These are phyloP conservation scores for Furcifer pardalis DNA, from an alignment of 2,797 vertebrate species.

Conservation along the genomic window DNA sequence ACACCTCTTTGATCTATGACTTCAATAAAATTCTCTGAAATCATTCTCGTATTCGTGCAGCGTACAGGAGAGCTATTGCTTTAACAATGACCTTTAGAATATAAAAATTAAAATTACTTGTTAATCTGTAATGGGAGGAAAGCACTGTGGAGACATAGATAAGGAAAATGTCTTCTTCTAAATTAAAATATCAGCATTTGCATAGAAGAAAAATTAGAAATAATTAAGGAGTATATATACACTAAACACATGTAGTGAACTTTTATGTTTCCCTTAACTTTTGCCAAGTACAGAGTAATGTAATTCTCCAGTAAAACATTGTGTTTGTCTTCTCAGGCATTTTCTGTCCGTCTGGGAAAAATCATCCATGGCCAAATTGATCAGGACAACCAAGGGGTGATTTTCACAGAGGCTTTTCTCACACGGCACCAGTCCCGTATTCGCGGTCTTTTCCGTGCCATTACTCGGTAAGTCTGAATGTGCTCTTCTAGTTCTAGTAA, in stretches of 20 bases:
- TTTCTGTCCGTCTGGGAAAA: slow-evolving; percentile 86
- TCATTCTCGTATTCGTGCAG: neutral
- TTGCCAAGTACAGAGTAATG: neutral
- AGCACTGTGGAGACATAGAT: neutral
- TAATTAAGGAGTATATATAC: neutral
- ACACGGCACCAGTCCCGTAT: slow-evolving; percentile 91
- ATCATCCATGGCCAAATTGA: slow-evolving; percentile 91
- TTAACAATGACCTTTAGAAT: neutral
- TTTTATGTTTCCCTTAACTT: neutral
- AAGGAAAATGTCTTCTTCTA: neutral
- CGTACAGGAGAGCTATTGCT: neutral
- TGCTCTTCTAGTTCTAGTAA: neutral
- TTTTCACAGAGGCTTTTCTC: slow-evolving; percentile 93
- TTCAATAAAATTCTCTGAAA: neutral
- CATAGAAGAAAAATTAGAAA: neutral
- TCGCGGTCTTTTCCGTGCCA: slow-evolving; percentile 90
- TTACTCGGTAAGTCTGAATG: slow-evolving; percentile 84
- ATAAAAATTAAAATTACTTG: neutral
- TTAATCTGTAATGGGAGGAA: neutral
- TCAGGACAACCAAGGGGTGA: slow-evolving; percentile 89
- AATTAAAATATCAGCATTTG: neutral
- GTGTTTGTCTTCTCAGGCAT: slow-evolving; percentile 75
- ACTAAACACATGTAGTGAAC: neutral
- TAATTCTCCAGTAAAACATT: neutral
- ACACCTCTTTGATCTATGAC: neutral